Evolutionary conservation across 2,797 vertebrate species (phyloP).

Genomic region (Coregonus suidteri): DNA sequence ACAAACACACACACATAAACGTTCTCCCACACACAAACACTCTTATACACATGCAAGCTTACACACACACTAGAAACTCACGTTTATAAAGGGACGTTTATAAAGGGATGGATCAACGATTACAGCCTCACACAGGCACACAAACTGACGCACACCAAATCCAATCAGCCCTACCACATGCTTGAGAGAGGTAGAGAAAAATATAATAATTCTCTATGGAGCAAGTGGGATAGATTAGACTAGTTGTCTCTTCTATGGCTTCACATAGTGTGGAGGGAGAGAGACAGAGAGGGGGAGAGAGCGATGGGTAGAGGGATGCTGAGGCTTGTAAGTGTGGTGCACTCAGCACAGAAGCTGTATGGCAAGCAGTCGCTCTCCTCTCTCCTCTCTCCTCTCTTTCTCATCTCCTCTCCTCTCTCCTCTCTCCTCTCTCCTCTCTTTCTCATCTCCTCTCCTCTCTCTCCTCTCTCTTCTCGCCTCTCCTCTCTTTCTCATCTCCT

Average conservation of each 20-base stretch:
- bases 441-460: too few species aligned
- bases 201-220: slow-evolving; percentile 4
- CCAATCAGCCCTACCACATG: neutral
- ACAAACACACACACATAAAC: neutral
- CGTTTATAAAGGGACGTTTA: neutral
- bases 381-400: neutral
- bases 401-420: too few species aligned
- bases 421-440: too few species aligned
- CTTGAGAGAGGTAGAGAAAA: slow-evolving; percentile 10
- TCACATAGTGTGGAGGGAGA: slow-evolving; percentile 12
- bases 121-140: neutral
- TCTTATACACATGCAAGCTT: slow-evolving; percentile 9
- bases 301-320: neutral
- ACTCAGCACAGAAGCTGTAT: slow-evolving; percentile 45
- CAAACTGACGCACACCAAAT: neutral
- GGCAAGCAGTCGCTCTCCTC: slow-evolving; percentile 24
- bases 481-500: too few species aligned
- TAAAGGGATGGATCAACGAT: neutral
- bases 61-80: neutral
- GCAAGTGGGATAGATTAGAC: neutral
- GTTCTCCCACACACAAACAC: neutral
- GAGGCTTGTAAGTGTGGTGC: slow-evolving; percentile 49
- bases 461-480: neutral
- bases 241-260: neutral
- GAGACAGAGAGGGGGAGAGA: neutral